Percentiles rank a stretch among this genome's conserved stretches.
Evolutionary conservation across 2,113 vertebrate genomes (phyloP).

Genomic region (Proteles cristata): DNA sequence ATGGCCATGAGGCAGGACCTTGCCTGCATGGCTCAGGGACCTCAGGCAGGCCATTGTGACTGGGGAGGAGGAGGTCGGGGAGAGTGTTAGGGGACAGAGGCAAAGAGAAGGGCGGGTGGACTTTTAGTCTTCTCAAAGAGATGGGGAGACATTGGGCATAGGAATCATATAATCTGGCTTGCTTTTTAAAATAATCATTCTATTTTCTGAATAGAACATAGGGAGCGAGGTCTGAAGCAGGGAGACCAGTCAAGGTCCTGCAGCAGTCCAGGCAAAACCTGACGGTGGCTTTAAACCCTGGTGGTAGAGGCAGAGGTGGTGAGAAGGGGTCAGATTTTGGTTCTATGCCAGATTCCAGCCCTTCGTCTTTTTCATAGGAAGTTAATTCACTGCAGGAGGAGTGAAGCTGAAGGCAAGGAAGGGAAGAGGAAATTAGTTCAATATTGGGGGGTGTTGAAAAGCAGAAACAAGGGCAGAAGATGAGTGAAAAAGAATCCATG

Average conservation of each 20-base stretch:
- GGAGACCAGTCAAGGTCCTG: neutral
- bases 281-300: neutral
- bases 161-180: neutral
- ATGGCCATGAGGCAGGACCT: neutral
- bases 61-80: neutral
- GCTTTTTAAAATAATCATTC: neutral
- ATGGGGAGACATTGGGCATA: neutral
- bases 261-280: fast-evolving
- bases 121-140: neutral
- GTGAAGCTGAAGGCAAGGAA: neutral
- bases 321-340: neutral
- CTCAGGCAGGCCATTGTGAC: neutral
- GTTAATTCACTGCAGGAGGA: neutral
- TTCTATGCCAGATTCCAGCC: neutral
- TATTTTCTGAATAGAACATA: neutral
- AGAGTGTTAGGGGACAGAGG: neutral
- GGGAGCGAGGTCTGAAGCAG: neutral
- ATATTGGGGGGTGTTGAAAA: neutral
- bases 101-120: neutral
- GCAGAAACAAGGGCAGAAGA: neutral
- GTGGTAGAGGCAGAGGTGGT: neutral
- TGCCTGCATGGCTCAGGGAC: neutral
- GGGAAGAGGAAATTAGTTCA: neutral
- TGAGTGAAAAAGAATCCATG: neutral
- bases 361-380: neutral